These are phyloP conservation scores for Aphrophora alni DNA, from an alignment of 2,888 invertebrate genomes.

Conservation along the genomic window DNA sequence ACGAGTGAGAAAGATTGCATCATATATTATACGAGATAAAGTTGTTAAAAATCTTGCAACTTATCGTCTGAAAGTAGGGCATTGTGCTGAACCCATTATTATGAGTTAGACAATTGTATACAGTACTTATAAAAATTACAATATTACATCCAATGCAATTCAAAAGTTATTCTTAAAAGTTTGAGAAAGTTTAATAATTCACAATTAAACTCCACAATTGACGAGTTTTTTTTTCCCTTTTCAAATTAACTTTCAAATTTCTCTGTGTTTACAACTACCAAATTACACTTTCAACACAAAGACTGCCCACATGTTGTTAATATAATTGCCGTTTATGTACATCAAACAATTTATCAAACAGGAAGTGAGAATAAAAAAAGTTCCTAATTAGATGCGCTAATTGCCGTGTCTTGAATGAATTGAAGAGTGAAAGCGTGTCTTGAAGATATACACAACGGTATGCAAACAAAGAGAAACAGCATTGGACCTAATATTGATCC, in stretches of 20 bases:
- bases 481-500: not conserved
- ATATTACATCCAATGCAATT: no score
- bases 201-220: not conserved
- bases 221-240: not conserved
- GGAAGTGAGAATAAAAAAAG: not conserved
- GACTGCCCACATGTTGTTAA: not conserved
- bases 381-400: not conserved
- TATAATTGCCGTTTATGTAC: not conserved
- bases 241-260: not conserved
- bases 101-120: no score
- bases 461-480: not conserved
- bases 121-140: no score
- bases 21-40: no score
- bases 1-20: no score
- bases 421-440: not conserved
- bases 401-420: not conserved
- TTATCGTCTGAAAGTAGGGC: no score
- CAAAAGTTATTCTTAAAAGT: not conserved
- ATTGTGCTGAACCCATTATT: no score
- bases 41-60: no score
- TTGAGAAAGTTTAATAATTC: not conserved
- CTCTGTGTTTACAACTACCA: not conserved
- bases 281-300: not conserved
- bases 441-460: not conserved
- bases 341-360: not conserved